These are phyloP conservation scores for Mesembrinibis cayennensis DNA, from an alignment of 2,113 vertebrate genomes.

Conservation along the genomic window DNA sequence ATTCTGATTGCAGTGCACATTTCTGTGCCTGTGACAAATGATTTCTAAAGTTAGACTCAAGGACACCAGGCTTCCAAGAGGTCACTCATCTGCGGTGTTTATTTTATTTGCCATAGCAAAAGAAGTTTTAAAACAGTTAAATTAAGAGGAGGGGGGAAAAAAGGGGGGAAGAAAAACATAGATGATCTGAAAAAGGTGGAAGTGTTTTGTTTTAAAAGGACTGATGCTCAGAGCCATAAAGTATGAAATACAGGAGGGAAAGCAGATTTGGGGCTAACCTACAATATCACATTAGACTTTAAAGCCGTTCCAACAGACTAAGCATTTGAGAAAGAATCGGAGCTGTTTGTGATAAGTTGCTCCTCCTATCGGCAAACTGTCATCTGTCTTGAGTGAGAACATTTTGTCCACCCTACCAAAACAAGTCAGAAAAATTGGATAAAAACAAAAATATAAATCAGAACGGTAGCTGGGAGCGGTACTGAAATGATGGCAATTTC, in stretches of 20 bases:
- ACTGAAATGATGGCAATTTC: conserved; percentile 63
- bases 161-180: neutral
- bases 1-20: conserved; percentile 67
- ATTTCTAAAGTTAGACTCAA: conserved; percentile 68
- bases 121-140: conserved; percentile 14
- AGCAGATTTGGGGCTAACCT: conserved; percentile 53
- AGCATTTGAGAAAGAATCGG: conserved; percentile 48
- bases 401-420: conserved; percentile 64
- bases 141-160: accelerated
- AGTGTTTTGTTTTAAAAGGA: conserved; percentile 35
- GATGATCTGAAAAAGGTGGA: neutral
- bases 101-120: conserved; percentile 7
- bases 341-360: conserved; percentile 58
- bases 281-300: conserved; percentile 56
- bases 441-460: conserved; percentile 70
- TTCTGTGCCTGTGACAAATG: conserved; percentile 61
- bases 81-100: conserved; percentile 19
- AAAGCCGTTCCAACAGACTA: conserved; percentile 65
- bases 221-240: conserved; percentile 10
- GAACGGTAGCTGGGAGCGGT: conserved; percentile 43
- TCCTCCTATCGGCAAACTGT: conserved; percentile 66
- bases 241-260: conserved; percentile 50
- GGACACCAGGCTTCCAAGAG: conserved; percentile 53
- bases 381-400: conserved; percentile 61
- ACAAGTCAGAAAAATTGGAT: conserved; percentile 64